A percentile compares a stretch with the other conserved stretches of the same genome.
These are phyloP conservation scores for Plebejus anna DNA, from an alignment of 2,888 invertebrate genomes.

Conservation along the genomic window DNA sequence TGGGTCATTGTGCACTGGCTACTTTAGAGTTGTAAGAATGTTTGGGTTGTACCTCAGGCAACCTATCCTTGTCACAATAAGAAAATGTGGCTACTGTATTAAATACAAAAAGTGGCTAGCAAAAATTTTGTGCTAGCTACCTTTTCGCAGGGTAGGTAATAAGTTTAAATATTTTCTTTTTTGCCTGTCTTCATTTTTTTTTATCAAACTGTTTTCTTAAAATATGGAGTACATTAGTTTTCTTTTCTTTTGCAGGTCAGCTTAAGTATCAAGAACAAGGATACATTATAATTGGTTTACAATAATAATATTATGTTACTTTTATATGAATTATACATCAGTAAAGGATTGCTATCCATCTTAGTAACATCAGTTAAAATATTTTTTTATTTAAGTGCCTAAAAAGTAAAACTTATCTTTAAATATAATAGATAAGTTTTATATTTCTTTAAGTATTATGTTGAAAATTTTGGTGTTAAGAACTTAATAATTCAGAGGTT, in stretches of 20 bases:
- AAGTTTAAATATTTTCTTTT: too few relatives aligned
- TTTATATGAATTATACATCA: neutral
- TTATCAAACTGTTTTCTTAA: neutral
- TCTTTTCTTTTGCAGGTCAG: conserved; percentile 7
- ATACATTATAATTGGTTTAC: neutral
- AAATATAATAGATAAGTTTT: neutral
- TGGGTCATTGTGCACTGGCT: too few relatives aligned
- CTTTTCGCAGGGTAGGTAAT: too few relatives aligned
- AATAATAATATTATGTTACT: neutral
- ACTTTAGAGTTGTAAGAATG: too few relatives aligned
- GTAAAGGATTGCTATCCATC: neutral
- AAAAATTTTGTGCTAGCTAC: too few relatives aligned
- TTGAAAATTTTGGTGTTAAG: neutral
- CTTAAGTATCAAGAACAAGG: neutral
- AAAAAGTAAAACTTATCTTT: neutral
- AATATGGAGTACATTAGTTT: neutral
- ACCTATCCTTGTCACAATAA: too few relatives aligned
- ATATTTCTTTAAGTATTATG: neutral
- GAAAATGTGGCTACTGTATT: too few relatives aligned
- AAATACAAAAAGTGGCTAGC: too few relatives aligned
- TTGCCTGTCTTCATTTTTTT: neutral
- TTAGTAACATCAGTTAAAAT: neutral
- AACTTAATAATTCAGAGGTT: neutral
- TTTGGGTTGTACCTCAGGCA: too few relatives aligned
- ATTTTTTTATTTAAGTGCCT: neutral